Percentiles rank a stretch among this genome's conserved stretches.
Conservation (phyloP, 2,888 invertebrate species). For the Palloptera scutellata region DNA sequence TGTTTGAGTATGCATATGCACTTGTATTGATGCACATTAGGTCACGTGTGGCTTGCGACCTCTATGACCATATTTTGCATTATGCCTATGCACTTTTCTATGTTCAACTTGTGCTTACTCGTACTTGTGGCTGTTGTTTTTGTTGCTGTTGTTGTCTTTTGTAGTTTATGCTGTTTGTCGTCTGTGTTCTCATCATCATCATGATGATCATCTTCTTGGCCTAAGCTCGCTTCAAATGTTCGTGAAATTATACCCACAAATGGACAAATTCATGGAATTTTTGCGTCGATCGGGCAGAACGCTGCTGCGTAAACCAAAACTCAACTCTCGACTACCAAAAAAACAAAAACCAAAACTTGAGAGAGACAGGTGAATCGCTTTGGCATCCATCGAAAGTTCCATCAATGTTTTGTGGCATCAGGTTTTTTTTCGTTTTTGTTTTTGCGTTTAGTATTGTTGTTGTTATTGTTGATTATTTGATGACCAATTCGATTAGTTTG, state of each 20-base stretch:
- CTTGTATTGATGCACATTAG: slow-evolving; percentile 32
- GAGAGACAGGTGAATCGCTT: slow-evolving; percentile 54
- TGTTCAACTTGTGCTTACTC: slow-evolving; percentile 14
- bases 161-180: slow-evolving; percentile 25
- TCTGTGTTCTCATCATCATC: no score
- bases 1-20: neutral
- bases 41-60: slow-evolving; percentile 59
- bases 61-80: slow-evolving; percentile 48
- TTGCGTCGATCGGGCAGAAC: slow-evolving; percentile 12
- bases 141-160: slow-evolving; percentile 21
- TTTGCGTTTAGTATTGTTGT: slow-evolving; percentile 21
- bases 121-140: slow-evolving; percentile 19
- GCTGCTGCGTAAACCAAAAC: slow-evolving; percentile 46
- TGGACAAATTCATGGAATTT: slow-evolving; percentile 57
- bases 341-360: slow-evolving; percentile 30
- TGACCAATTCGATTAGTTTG: slow-evolving; percentile 57
- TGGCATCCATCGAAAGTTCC: slow-evolving; percentile 37
- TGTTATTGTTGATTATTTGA: slow-evolving; percentile 49
- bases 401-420: slow-evolving; percentile 33
- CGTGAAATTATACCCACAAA: slow-evolving; percentile 52
- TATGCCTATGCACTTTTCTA: slow-evolving; percentile 19
- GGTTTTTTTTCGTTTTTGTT: slow-evolving; percentile 40
- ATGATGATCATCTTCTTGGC: neutral
- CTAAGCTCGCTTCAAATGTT: slow-evolving; percentile 11
- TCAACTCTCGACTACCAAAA: slow-evolving; percentile 12